These are phyloP conservation scores for Porites divaricata DNA, from an alignment of 92 coral and sea anemone genomes.

Conservation along the genomic window DNA sequence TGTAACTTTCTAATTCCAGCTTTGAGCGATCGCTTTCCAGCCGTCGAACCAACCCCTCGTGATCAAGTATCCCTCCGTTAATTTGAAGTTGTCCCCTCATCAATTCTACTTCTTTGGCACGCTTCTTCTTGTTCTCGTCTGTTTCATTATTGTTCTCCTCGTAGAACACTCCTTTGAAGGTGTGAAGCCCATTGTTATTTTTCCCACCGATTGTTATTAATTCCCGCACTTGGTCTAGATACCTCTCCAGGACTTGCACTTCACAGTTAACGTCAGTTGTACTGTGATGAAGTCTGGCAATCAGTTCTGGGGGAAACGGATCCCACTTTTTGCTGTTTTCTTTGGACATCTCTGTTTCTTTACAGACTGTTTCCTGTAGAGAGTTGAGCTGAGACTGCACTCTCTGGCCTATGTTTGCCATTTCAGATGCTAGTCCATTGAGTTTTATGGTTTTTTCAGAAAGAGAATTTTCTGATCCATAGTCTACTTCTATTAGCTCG, in stretches of 20 bases:
- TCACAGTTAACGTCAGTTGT: conserved; percentile 75
- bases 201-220: conserved; percentile 42
- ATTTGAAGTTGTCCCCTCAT: conserved; percentile 54
- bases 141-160: conserved; percentile 26
- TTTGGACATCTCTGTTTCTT: conserved; percentile 33
- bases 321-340: conserved; percentile 23
- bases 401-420: conserved; percentile 48
- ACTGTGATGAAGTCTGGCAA: conserved; percentile 69
- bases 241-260: conserved; percentile 77
- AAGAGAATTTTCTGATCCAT: background rate
- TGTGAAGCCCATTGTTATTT: conserved; percentile 25
- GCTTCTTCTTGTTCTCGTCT: conserved; percentile 55
- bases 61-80: conserved; percentile 43
- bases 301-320: conserved; percentile 53
- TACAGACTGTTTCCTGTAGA: conserved; percentile 50
- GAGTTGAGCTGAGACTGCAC: conserved; percentile 48
- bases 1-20: conserved; percentile 73
- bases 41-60: conserved; percentile 27
- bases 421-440: conserved; percentile 35
- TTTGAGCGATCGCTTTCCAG: conserved; percentile 44
- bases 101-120: conserved; percentile 56
- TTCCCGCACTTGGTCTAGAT: conserved; percentile 71
- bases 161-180: conserved; percentile 6
- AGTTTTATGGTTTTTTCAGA: background rate
- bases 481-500: background rate